These are phyloP conservation scores for Stichopus horrens DNA, from an alignment of 53 echinoderm and acorn worm species.

Conservation along the genomic window DNA sequence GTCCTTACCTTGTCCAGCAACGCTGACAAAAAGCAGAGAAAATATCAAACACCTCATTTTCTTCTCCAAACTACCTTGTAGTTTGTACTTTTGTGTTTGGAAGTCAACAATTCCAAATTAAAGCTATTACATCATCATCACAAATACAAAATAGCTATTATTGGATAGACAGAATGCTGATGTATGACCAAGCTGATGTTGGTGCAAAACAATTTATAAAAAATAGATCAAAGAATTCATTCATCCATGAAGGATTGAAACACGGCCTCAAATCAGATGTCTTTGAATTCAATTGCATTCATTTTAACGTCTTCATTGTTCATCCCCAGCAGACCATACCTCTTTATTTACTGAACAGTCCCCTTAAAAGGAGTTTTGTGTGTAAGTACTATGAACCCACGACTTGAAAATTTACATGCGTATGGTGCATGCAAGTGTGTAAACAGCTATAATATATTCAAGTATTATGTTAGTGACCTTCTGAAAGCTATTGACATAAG, in stretches of 20 bases:
- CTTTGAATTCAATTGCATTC: neutral
- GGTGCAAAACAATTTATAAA: neutral
- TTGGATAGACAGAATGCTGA: too few species aligned
- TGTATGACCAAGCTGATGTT: neutral
- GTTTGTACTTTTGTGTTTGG: neutral
- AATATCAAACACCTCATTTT: neutral
- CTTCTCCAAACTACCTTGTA: neutral
- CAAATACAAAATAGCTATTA: too few species aligned
- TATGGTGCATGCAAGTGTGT: too few species aligned
- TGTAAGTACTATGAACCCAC: too few species aligned
- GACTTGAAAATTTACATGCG: too few species aligned
- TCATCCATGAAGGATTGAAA: neutral
- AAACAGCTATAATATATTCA: too few species aligned
- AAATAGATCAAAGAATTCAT: neutral
- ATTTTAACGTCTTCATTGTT: neutral
- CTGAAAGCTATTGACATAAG: too few species aligned
- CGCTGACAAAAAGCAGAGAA: neutral
- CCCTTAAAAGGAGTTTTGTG: too few species aligned
- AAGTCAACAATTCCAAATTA: too few species aligned
- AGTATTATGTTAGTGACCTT: too few species aligned
- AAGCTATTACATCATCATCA: too few species aligned
- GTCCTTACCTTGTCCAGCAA: neutral
- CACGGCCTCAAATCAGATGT: neutral
- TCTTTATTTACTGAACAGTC: neutral
- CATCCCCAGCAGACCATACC: neutral